A percentile compares a stretch with the other conserved stretches of the same genome.
Conservation (phyloP, 2,113 vertebrate genomes). For the Otolemur garnettii region DNA sequence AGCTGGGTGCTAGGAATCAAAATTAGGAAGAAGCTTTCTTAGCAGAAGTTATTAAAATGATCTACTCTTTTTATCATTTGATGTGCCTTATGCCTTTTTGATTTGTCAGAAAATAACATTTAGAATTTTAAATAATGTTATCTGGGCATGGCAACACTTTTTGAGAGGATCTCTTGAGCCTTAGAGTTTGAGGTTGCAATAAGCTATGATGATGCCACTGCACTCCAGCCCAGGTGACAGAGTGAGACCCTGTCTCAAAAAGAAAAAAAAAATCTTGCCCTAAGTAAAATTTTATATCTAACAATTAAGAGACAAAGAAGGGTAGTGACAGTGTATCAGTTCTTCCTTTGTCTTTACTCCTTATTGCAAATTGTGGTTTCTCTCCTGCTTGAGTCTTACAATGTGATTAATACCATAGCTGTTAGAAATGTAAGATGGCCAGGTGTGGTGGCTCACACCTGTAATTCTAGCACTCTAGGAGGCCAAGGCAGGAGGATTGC, state of each 20-base stretch:
- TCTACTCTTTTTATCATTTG: constrained; percentile 4
- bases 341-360: constrained; percentile 29
- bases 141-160: no score
- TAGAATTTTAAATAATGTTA: constrained; percentile 33
- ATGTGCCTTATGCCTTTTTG: neutral
- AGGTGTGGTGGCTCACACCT: no score
- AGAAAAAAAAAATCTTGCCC: neutral
- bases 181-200: no score
- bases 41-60: constrained; percentile 39
- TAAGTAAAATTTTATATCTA: neutral
- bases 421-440: neutral
- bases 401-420: neutral
- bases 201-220: no score
- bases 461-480: no score
- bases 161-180: no score
- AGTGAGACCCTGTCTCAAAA: no score
- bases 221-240: no score
- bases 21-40: constrained; percentile 40
- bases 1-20: neutral
- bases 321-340: neutral
- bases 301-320: neutral
- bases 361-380: neutral
- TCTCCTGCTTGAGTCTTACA: neutral
- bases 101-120: constrained; percentile 51
- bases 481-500: no score